Evolutionary conservation across 23 tunicate genomes (phyloP).

Genomic region (Halocynthia aurantium): DNA sequence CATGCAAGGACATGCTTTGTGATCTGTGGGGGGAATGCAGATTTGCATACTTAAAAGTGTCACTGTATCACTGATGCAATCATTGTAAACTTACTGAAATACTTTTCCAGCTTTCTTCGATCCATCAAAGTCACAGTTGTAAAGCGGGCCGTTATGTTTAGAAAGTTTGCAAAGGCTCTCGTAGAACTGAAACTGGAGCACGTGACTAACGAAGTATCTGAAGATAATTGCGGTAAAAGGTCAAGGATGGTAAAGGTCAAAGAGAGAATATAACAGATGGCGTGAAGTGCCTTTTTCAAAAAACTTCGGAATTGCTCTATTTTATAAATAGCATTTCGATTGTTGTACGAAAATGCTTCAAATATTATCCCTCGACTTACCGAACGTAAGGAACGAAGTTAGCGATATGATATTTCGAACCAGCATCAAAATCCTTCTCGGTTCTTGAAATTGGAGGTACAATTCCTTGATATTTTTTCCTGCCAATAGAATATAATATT

Average conservation of each 20-base stretch:
- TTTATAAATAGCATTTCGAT: neutral
- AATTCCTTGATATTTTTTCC: conserved; percentile 54
- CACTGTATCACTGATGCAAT: too few relatives aligned
- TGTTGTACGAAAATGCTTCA: neutral
- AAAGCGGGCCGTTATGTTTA: conserved; percentile 39
- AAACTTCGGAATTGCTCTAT: too few relatives aligned
- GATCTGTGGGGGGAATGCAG: too few relatives aligned
- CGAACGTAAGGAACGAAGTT: conserved; percentile 49
- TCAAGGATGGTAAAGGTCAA: neutral
- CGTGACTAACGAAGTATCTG: conserved; percentile 66
- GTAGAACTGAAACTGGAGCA: conserved; percentile 71
- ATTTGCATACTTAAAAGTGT: too few relatives aligned
- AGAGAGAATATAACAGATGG: neutral
- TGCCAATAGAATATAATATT: neutral
- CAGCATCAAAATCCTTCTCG: conserved; percentile 65
- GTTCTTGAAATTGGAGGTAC: conserved; percentile 39
- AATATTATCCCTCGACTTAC: neutral
- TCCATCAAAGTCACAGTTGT: conserved; percentile 57
- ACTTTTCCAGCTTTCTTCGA: conserved; percentile 56
- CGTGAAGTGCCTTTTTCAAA: neutral
- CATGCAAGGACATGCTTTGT: too few relatives aligned
- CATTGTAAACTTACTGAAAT: conserved; percentile 27
- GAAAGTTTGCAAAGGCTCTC: conserved; percentile 49
- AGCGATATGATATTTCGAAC: conserved; percentile 44
- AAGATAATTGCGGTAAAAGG: neutral